Percentiles rank a stretch among this genome's conserved stretches.
Conservation (phyloP, 2,888 invertebrate genomes). For the Bruchidius siliquastri region DNA sequence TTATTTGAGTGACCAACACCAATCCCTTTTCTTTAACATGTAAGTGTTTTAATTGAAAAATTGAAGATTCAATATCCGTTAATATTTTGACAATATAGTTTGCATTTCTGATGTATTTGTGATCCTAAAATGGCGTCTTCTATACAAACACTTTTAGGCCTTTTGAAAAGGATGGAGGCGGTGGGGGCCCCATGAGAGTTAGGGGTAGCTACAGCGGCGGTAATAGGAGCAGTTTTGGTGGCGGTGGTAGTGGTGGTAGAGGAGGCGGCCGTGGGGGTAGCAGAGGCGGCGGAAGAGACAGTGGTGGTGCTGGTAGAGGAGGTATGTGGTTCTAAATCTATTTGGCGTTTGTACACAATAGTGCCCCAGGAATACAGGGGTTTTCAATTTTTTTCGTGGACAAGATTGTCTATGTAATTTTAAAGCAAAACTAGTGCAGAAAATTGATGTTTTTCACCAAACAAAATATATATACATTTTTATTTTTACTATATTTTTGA, state of each 20-base stretch:
- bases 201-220: neutral
- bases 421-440: no score
- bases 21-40: neutral
- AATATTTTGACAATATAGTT: neutral
- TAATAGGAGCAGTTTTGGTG: slow-evolving; percentile 16
- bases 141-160: neutral
- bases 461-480: no score
- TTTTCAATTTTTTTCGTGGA: no score
- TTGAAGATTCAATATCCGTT: neutral
- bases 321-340: no score
- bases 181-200: neutral
- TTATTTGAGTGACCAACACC: neutral
- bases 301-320: neutral
- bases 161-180: neutral
- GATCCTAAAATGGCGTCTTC: neutral
- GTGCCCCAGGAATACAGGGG: no score
- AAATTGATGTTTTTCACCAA: no score
- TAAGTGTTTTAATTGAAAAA: neutral
- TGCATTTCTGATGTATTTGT: neutral
- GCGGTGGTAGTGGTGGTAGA: slow-evolving; percentile 41
- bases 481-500: no score
- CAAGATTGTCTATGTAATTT: no score
- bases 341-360: no score
- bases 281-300: slow-evolving; percentile 13
- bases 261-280: slow-evolving; percentile 16